Percentiles rank a stretch among this genome's conserved stretches.
Conservation (phyloP, 2,113 vertebrate genomes). For the Paralichthys olivaceus region DNA sequence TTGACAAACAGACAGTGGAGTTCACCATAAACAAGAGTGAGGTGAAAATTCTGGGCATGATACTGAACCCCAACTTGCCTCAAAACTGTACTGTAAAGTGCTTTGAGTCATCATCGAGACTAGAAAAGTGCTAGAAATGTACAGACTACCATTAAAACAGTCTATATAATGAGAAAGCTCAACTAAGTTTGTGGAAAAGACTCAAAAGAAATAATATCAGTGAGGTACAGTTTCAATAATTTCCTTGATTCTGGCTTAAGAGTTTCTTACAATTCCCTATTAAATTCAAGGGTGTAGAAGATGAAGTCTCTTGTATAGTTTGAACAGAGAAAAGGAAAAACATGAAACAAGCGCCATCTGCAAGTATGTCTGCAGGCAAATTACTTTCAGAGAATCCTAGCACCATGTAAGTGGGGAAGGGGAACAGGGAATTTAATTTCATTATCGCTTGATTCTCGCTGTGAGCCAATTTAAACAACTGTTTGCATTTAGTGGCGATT, state of each 20-base stretch:
- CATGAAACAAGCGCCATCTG: slow-evolving; percentile 22
- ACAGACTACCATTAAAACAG: no score
- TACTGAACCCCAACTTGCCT: no score
- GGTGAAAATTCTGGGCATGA: no score
- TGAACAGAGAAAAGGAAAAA: neutral
- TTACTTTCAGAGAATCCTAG: slow-evolving; percentile 29
- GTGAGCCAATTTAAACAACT: slow-evolving; percentile 12
- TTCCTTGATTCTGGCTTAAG: neutral
- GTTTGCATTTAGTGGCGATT: slow-evolving; percentile 3
- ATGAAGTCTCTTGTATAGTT: neutral
- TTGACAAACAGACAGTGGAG: no score
- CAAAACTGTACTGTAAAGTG: no score
- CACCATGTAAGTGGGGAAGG: slow-evolving; percentile 28
- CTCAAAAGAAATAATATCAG: neutral
- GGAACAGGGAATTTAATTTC: slow-evolving; percentile 25
- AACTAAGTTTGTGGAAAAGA: slow-evolving; percentile 24
- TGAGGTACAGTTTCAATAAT: neutral
- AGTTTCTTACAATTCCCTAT: neutral
- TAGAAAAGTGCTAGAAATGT: no score
- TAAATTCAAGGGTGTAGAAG: neutral
- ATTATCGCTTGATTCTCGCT: slow-evolving; percentile 18
- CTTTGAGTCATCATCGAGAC: no score
- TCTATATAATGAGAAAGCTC: no score
- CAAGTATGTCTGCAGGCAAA: slow-evolving; percentile 28
- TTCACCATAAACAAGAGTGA: no score